phyloP scores from a whole-genome alignment of 2,113 vertebrate species.

The Periophthalmus modestus region DNA sequence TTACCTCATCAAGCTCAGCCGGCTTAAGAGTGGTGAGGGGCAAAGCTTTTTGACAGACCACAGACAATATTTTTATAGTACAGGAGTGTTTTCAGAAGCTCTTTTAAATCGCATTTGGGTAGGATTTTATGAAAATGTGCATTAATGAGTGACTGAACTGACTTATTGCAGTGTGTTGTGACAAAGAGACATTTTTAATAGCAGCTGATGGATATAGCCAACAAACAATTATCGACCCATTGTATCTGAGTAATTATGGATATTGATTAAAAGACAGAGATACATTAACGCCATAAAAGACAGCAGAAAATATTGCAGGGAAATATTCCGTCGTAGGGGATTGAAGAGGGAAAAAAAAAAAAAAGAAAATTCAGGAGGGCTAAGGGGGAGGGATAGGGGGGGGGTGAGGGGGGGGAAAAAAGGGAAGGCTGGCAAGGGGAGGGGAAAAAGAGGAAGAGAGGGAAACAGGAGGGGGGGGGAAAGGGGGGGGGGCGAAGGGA shows the following conservation, averaged over 20 bases:
- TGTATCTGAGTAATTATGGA: slow-evolving; percentile 20
- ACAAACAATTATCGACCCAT: slow-evolving; percentile 12
- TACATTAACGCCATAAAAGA: slow-evolving; percentile 26
- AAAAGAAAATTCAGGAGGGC: too few species aligned
- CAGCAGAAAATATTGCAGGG: background rate
- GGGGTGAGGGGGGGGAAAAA: too few species aligned
- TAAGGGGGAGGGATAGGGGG: too few species aligned
- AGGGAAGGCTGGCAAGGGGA: too few species aligned
- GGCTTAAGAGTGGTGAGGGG: slow-evolving; percentile 47
- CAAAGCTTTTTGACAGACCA: slow-evolving; percentile 51
- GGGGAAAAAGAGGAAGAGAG: too few species aligned
- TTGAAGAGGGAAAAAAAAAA: too few species aligned
- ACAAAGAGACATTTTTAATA: slow-evolving; percentile 38
- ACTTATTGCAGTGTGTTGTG: slow-evolving; percentile 44
- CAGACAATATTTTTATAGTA: slow-evolving; percentile 42
- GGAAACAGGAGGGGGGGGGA: too few species aligned
- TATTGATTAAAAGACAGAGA: slow-evolving; percentile 32
- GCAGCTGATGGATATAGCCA: slow-evolving; percentile 20
- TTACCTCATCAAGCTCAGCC: slow-evolving; percentile 59
- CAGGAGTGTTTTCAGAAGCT: slow-evolving; percentile 48
- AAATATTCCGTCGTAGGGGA: too few species aligned
- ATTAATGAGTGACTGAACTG: slow-evolving; percentile 60
- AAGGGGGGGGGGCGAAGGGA: too few species aligned
- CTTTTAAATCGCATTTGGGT: slow-evolving; percentile 64
- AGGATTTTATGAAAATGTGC: slow-evolving; percentile 67